Conservation (phyloP, 2,113 vertebrate genomes). For the Psittacara wagleri region DNA sequence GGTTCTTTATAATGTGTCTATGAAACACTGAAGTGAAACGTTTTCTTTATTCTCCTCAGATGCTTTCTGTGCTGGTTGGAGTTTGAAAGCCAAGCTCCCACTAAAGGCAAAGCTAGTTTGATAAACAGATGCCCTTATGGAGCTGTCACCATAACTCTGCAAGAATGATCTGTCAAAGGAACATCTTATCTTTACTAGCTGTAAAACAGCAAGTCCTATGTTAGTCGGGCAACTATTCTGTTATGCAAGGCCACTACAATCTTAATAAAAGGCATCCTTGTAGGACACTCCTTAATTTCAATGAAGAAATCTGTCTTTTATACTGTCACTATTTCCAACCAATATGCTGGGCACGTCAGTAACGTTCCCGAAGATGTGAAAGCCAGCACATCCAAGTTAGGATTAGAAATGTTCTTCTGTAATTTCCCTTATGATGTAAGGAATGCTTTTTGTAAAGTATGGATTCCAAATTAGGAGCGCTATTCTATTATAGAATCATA, state of each 20-base stretch:
- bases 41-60: neutral
- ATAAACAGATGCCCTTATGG: neutral
- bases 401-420: neutral
- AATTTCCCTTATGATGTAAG: neutral
- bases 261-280: neutral
- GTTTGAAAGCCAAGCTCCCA: neutral
- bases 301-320: neutral
- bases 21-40: neutral
- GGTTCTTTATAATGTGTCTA: neutral
- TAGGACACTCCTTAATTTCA: neutral
- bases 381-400: neutral
- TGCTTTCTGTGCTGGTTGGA: neutral
- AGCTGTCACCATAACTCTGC: neutral
- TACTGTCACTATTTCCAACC: neutral
- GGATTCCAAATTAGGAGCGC: neutral
- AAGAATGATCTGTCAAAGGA: neutral
- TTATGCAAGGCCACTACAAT: neutral
- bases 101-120: neutral
- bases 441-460: neutral
- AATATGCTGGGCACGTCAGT: neutral
- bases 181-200: neutral
- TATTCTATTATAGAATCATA: neutral
- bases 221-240: neutral
- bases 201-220: neutral
- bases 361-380: neutral